These are phyloP conservation scores for Eupeodes corollae DNA, from an alignment of 1,140 invertebrate genomes.

Conservation along the genomic window DNA sequence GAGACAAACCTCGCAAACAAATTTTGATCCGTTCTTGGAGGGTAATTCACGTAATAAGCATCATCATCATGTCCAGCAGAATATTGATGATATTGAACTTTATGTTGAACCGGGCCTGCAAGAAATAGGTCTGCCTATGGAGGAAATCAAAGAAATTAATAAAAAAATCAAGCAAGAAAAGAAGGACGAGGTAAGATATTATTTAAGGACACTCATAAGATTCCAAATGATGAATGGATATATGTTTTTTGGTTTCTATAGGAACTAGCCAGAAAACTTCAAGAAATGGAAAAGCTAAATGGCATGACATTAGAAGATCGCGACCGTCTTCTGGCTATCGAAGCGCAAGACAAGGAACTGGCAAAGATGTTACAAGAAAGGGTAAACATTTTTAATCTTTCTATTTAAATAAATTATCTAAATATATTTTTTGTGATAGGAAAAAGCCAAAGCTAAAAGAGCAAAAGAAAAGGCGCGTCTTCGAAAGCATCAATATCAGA, in stretches of 20 bases:
- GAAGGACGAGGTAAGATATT: constrained; percentile 42
- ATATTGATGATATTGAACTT: constrained; percentile 32
- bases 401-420: background rate
- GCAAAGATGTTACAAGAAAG: constrained; percentile 81
- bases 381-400: constrained; percentile 31
- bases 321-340: constrained; percentile 67
- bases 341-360: constrained; percentile 82
- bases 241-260: constrained; percentile 2
- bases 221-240: no score
- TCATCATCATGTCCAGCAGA: constrained; percentile 26
- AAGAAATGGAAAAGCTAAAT: constrained; percentile 48
- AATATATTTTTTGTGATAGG: constrained; percentile 31
- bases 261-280: constrained; percentile 44
- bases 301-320: constrained; percentile 36
- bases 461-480: constrained; percentile 55
- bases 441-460: constrained; percentile 54
- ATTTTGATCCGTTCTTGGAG: no score
- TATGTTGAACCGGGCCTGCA: constrained; percentile 36
- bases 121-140: constrained; percentile 43
- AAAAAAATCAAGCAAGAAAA: constrained; percentile 48
- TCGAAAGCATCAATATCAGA: constrained; percentile 40
- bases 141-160: constrained; percentile 45
- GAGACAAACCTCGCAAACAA: no score
- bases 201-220: no score
- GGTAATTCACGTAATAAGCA: no score